Percentiles rank a stretch among this genome's conserved stretches.
Conservation (phyloP, 1,140 invertebrate species). For the Penaeus vannamei region DNA sequence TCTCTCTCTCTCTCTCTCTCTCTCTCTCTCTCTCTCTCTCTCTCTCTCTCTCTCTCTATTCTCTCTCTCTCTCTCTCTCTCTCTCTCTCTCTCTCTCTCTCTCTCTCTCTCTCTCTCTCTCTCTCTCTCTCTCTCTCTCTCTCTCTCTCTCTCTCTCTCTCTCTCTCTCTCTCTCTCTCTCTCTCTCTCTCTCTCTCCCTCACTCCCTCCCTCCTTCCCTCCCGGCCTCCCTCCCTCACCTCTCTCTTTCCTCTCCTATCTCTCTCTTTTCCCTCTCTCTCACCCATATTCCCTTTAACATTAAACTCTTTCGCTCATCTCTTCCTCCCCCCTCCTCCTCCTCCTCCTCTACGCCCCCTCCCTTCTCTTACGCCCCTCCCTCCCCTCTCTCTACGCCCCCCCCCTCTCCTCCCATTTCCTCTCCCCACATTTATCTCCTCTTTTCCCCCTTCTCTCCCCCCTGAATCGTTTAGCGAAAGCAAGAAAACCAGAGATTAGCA, state of each 20-base stretch:
- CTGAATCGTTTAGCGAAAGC: too few relatives aligned
- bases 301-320: neutral
- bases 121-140: neutral
- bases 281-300: neutral
- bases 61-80: neutral
- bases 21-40: neutral
- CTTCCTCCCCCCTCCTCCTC: neutral
- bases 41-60: neutral
- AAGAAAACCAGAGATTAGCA: too few relatives aligned
- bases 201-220: neutral
- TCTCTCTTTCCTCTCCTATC: too few relatives aligned
- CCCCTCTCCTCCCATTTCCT: neutral
- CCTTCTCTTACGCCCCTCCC: neutral
- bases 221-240: neutral
- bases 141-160: neutral
- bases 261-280: neutral
- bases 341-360: neutral
- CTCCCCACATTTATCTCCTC: neutral
- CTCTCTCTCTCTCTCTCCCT: neutral
- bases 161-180: neutral
- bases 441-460: neutral
- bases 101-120: neutral
- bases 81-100: constrained; percentile 1
- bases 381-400: neutral
- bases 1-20: neutral